These are phyloP conservation scores for Heliocidaris tuberculata DNA, from an alignment of 35 echinoderm and acorn worm species.

Conservation along the genomic window DNA sequence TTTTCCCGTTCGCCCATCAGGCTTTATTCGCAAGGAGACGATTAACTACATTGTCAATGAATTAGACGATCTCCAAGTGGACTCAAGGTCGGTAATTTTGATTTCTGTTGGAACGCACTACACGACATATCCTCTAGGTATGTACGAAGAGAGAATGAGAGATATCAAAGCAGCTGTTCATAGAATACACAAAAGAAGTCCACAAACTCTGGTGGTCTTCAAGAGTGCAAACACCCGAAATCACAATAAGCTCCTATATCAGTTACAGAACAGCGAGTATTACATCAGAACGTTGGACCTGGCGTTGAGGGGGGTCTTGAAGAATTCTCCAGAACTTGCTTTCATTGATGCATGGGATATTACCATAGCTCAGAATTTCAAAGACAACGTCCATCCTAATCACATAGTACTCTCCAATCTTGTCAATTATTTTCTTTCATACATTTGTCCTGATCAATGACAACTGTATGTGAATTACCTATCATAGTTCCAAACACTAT, in stretches of 20 bases:
- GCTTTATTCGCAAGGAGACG: not conserved
- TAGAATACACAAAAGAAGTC: slow-evolving; percentile 8
- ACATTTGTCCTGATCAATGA: too few relatives aligned
- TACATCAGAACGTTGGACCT: not conserved
- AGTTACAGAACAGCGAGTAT: slow-evolving; percentile 20
- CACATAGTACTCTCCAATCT: too few relatives aligned
- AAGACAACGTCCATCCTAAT: too few relatives aligned
- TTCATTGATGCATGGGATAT: slow-evolving; percentile 2
- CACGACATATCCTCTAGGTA: not conserved
- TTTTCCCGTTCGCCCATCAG: not conserved
- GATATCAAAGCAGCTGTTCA: slow-evolving; percentile 6
- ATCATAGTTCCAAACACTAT: too few relatives aligned
- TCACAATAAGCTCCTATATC: not conserved
- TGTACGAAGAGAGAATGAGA: slow-evolving; percentile 12
- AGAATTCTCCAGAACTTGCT: slow-evolving; percentile 11
- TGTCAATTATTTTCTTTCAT: too few relatives aligned
- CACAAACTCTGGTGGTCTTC: not conserved
- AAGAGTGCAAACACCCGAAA: slow-evolving; percentile 23
- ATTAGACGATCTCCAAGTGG: not conserved
- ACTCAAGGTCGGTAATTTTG: not conserved
- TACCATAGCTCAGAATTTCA: not conserved
- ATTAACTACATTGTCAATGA: not conserved
- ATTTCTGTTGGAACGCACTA: slow-evolving; percentile 13
- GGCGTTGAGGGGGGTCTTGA: not conserved
- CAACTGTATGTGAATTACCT: too few relatives aligned